Evolutionary conservation across 1,140 invertebrate species (phyloP).

Genomic region (Musca vetustissima): DNA sequence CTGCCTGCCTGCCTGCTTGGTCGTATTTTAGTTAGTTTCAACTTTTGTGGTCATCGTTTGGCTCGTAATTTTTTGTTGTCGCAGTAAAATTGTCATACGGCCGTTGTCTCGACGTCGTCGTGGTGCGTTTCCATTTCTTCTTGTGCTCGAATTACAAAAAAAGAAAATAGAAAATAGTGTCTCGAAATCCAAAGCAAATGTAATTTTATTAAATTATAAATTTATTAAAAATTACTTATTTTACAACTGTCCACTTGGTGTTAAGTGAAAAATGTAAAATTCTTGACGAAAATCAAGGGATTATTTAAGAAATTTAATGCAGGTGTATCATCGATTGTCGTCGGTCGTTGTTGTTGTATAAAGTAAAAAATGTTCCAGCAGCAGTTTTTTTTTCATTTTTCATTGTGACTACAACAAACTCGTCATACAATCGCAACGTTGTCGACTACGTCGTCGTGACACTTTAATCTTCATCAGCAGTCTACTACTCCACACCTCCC

Average conservation of each 20-base stretch:
- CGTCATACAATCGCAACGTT: constrained; percentile 10
- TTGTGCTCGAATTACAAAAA: neutral
- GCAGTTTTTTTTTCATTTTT: neutral
- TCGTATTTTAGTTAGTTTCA: constrained; percentile 16
- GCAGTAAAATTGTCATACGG: constrained; percentile 6
- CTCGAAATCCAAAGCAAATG: neutral
- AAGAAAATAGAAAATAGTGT: neutral
- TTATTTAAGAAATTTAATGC: neutral
- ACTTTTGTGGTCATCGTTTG: constrained; percentile 14
- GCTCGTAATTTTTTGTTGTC: constrained; percentile 17
- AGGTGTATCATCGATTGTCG: constrained; percentile 4
- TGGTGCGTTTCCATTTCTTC: constrained; percentile 13
- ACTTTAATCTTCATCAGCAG: constrained; percentile 14
- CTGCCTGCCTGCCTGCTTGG: too few relatives aligned
- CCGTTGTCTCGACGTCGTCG: constrained; percentile 5
- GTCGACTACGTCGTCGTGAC: constrained; percentile 10
- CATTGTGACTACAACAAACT: constrained; percentile 18
- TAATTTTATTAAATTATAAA: neutral
- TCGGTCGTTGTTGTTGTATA: neutral
- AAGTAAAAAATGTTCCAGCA: neutral
- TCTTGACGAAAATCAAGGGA: neutral
- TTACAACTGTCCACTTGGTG: neutral
- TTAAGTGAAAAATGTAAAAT: too few relatives aligned
- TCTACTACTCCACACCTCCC: neutral
- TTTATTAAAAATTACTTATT: neutral